Base-by-base conservation (phyloP, 2,113 vertebrate species). In the Leucoraja erinaceus region DNA sequence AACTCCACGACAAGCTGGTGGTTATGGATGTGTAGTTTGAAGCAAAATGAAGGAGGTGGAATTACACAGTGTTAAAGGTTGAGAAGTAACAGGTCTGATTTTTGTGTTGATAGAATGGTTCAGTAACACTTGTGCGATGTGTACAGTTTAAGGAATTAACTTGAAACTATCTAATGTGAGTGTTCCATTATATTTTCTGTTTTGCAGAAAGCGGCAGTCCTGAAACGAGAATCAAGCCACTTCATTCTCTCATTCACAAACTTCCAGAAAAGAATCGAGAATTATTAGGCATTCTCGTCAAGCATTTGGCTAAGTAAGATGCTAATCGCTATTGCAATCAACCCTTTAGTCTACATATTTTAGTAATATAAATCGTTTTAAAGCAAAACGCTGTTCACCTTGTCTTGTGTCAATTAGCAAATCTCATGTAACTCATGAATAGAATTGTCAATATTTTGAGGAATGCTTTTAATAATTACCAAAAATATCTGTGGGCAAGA, bases 241-340 rank as follows among this genome's bases (percentile, higher is more conserved):
- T 99, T 95, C 99, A 99, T 96, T 97, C 97, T 94, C 96, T 99
- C 96, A 97, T 99, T 93, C 97, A 99, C 96, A 98, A 98, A 95
- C 97, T 99, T 93, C 99, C 99, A 16, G 98, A 99, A 95, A 98
- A 96, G 94, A 99, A 99, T 96, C 97, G 96, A 95, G 97, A 97
- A 95, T 97, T 99, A 97, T 95, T 99, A 96, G 97, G 98, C 93
- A 97, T 99, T 94, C 95, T 99, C 94, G 97, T 99, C 96, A 98
- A 98, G 94, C 99, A 99, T 95, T 97, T 99, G 95, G 97, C 97
- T 0, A 99, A 98, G 99, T 99, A 97, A 98, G 98, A 95, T 90
- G 8, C 6, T 8, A 14, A 63, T 70, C n/a, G 68, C 66, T 91
- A 47, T 4, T 91, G 31, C 18, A 72, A 47, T 4, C 7, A 0